These are phyloP conservation scores for Sander vitreus DNA, from an alignment of 2,113 vertebrate genomes.

Conservation along the genomic window DNA sequence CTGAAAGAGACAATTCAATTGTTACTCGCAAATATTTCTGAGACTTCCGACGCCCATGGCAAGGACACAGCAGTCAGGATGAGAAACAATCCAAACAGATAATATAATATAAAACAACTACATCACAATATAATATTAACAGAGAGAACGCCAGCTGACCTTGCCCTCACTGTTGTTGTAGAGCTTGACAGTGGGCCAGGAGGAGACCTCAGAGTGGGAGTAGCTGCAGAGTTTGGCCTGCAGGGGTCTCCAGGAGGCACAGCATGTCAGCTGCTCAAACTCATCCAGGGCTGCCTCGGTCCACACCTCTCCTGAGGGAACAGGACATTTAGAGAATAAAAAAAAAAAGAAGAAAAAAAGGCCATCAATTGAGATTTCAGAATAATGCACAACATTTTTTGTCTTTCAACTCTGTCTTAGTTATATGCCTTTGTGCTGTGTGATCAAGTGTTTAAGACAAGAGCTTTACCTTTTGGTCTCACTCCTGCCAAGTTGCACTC, in stretches of 20 bases:
- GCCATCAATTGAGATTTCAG: not conserved
- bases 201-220: slow-evolving; percentile 80
- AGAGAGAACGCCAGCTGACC: slow-evolving; percentile 72
- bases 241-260: slow-evolving; percentile 88
- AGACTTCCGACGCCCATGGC: too few relatives aligned
- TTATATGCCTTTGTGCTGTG: not conserved
- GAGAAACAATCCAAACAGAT: not conserved
- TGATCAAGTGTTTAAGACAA: not conserved
- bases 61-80: not conserved
- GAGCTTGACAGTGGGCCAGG: slow-evolving; percentile 88
- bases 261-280: slow-evolving; percentile 88
- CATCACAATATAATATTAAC: not conserved
- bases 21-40: too few relatives aligned
- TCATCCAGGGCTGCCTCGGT: slow-evolving; percentile 86
- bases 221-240: slow-evolving; percentile 92
- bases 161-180: slow-evolving; percentile 76
- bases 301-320: slow-evolving; percentile 84
- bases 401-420: not conserved
- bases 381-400: not conserved
- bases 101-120: too few relatives aligned
- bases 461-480: slow-evolving; percentile 84
- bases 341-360: not conserved
- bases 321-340: not conserved
- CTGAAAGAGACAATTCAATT: too few relatives aligned
- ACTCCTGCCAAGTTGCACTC: slow-evolving; percentile 91